Evolutionary conservation across 2,888 invertebrate species (phyloP).

Genomic region (Eugnorisma glareosa): DNA sequence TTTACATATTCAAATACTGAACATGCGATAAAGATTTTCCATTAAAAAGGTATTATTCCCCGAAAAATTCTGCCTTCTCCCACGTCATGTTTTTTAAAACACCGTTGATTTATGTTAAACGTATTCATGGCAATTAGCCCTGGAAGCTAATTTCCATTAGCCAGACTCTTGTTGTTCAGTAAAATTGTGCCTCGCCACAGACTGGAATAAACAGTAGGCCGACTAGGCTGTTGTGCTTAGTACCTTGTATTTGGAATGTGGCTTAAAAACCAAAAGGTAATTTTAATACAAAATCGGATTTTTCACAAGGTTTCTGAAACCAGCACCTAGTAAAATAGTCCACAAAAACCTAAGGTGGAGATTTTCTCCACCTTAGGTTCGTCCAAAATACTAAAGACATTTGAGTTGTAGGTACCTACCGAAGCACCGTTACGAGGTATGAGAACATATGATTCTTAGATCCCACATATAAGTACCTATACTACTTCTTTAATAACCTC

Average conservation of each 20-base stretch:
- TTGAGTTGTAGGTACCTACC: neutral
- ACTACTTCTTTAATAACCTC: neutral
- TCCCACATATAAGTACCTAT: too few species aligned
- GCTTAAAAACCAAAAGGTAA: neutral
- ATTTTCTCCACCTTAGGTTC: too few species aligned
- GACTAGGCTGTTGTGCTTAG: slow-evolving; percentile 17
- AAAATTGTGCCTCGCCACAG: slow-evolving; percentile 67
- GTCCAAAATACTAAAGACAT: neutral
- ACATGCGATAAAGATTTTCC: slow-evolving; percentile 63
- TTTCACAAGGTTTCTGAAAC: neutral
- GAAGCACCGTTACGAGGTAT: neutral
- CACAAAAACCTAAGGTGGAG: neutral
- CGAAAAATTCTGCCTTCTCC: slow-evolving; percentile 62
- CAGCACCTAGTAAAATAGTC: too few species aligned
- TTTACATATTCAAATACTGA: slow-evolving; percentile 65
- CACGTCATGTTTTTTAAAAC: slow-evolving; percentile 79
- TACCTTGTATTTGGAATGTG: slow-evolving; percentile 8
- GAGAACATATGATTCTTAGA: too few species aligned
- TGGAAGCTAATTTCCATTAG: slow-evolving; percentile 80
- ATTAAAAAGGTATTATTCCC: slow-evolving; percentile 66
- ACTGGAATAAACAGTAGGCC: slow-evolving; percentile 55
- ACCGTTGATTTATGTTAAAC: slow-evolving; percentile 79
- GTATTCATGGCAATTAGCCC: slow-evolving; percentile 81
- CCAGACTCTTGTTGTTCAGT: slow-evolving; percentile 73
- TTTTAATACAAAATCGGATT: neutral